These are phyloP conservation scores for Graphium colonna DNA, from an alignment of 2,888 invertebrate genomes.

Conservation along the genomic window DNA sequence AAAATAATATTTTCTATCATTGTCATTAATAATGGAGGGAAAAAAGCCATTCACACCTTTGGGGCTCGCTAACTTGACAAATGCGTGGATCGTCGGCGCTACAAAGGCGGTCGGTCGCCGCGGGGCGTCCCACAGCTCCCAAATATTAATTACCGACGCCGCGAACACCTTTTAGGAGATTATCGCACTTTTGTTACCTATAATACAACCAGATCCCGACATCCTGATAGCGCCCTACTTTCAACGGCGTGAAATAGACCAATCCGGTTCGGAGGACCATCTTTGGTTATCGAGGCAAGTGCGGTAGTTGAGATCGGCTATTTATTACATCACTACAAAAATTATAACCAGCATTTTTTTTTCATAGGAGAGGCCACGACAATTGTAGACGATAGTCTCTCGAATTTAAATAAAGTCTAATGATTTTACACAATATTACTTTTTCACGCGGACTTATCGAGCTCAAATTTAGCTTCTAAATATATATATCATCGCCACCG, in stretches of 20 bases:
- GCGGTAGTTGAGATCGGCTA: background rate
- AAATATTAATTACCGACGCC: slow-evolving; percentile 75
- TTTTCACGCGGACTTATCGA: too few species aligned
- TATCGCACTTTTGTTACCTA: slow-evolving; percentile 64
- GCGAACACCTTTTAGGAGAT: slow-evolving; percentile 75
- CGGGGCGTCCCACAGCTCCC: slow-evolving; percentile 65
- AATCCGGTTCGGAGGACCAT: slow-evolving; percentile 31
- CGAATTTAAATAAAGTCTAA: too few species aligned
- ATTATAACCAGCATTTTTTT: too few species aligned
- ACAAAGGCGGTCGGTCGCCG: slow-evolving; percentile 62
- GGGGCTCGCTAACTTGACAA: slow-evolving; percentile 77
- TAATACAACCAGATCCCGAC: slow-evolving; percentile 58
- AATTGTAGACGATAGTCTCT: too few species aligned
- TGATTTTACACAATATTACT: too few species aligned
- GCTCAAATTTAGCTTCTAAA: too few species aligned
- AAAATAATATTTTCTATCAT: slow-evolving; percentile 77
- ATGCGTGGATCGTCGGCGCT: slow-evolving; percentile 59
- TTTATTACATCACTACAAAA: too few species aligned
- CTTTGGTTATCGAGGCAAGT: slow-evolving; percentile 4
- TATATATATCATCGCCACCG: too few species aligned
- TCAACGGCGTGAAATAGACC: slow-evolving; percentile 27
- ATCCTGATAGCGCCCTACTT: slow-evolving; percentile 56
- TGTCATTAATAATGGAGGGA: slow-evolving; percentile 75
- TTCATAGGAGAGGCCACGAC: too few species aligned
- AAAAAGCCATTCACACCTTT: slow-evolving; percentile 79